Evolutionary conservation across 92 coral and sea anemone species (phyloP).

Genomic region (Porites evermanni): DNA sequence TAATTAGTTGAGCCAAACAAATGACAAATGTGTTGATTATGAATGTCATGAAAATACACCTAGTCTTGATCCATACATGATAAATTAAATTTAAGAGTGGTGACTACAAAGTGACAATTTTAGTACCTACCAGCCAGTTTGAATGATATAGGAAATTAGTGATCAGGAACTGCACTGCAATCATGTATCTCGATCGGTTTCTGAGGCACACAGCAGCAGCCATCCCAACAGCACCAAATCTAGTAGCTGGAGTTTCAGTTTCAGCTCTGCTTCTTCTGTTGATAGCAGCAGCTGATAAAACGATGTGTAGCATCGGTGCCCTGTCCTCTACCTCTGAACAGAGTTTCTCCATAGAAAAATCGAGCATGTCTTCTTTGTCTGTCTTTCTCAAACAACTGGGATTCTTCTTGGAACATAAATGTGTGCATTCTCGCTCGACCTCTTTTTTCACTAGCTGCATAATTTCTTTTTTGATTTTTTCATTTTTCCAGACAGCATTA

Average conservation of each 20-base stretch:
- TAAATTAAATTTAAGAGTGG: background rate
- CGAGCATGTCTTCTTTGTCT: slow-evolving; percentile 61
- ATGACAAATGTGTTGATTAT: background rate
- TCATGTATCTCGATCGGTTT: slow-evolving; percentile 67
- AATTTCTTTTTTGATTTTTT: slow-evolving; percentile 58
- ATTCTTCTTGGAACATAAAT: slow-evolving; percentile 68
- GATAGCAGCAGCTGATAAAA: slow-evolving; percentile 55
- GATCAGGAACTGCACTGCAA: slow-evolving; percentile 69
- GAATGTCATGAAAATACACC: background rate
- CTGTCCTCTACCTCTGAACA: slow-evolving; percentile 47
- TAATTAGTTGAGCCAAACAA: no score
- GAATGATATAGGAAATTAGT: slow-evolving; percentile 75
- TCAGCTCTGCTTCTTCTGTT: slow-evolving; percentile 54
- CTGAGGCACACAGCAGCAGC: slow-evolving; percentile 78
- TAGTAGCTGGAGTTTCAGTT: slow-evolving; percentile 1
- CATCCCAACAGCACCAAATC: slow-evolving; percentile 81
- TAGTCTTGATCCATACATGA: background rate
- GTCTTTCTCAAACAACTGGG: slow-evolving; percentile 70
- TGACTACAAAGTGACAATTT: background rate
- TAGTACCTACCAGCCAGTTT: slow-evolving; percentile 73
- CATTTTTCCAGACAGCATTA: slow-evolving; percentile 66
- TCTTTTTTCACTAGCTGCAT: slow-evolving; percentile 49
- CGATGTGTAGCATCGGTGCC: slow-evolving; percentile 68
- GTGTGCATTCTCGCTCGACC: slow-evolving; percentile 60
- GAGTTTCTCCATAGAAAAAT: slow-evolving; percentile 61